Base-by-base conservation (phyloP, 2,888 invertebrate species). In the Cantharis rustica region DNA sequence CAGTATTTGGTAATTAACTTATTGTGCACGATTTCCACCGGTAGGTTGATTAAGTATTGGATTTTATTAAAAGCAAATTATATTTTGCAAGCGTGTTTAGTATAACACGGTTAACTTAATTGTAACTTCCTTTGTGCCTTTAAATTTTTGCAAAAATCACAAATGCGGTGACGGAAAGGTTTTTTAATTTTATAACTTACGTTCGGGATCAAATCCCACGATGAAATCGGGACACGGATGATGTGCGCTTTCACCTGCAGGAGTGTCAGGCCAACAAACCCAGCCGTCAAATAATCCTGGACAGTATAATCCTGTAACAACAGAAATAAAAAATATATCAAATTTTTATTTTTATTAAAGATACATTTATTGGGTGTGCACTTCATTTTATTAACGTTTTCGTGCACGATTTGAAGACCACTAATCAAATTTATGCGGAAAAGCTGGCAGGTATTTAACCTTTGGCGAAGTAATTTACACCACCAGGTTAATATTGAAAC, bases 221-320 rank as follows among this genome's bases (percentile, higher is more conserved):
- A 95, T 92, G 88, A 95, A 95, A 81, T 87, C 90, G n/a, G 95
- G 95, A 86, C 95, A 95, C 76, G 89, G 90, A 80, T 91, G 91
- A 87, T 89, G 91, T 61, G 93, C 95, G 73, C 91, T 90, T 81
- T 88, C 85, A 82, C 94, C 95, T 83, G 92, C 90, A 61, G 90
- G 89, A 13, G 96, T 95, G 89, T 93, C 92, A 79, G 93, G 93
- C 91, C 93, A 93, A 87, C 96, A 96, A 23, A 93, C 91, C 95
- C 95, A 96, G 71, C 93, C 93, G 88, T 96, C 96, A 89, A 93
- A 96, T 26, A 93, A 93, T 80, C 93, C 93, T 68, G 90, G 90
- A 87, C 95, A 95, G 88, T 91, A 92, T 66, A 89, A 82, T 17
- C 89, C 93, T 93, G 89, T 47, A 89, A 89, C 47, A 47, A n/a